Evolutionary conservation across 2,113 vertebrate genomes (phyloP).

Genomic region (Mormyrus iriodes): DNA sequence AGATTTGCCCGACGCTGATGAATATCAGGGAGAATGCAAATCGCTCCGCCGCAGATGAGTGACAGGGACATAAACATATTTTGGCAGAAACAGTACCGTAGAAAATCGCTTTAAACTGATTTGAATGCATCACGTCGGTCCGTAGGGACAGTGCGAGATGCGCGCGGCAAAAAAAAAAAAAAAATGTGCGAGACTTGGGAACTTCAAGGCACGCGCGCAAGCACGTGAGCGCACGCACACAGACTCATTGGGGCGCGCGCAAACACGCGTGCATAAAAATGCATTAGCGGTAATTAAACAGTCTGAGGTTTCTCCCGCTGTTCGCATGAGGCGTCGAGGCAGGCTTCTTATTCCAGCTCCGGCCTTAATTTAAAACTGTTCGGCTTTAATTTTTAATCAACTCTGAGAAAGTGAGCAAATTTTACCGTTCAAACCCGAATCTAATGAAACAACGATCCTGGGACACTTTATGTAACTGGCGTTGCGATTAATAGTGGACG

Average conservation of each 20-base stretch:
- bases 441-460: neutral
- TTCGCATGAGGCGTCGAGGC: neutral
- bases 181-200: slow-evolving; percentile 19
- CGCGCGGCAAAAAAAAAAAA: slow-evolving; percentile 41
- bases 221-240: neutral
- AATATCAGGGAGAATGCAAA: slow-evolving; percentile 22
- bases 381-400: neutral
- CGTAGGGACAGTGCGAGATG: slow-evolving; percentile 31
- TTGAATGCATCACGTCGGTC: slow-evolving; percentile 40
- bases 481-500: neutral
- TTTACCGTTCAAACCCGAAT: neutral
- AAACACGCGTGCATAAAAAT: neutral
- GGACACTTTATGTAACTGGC: neutral
- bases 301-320: neutral
- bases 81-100: slow-evolving; percentile 37
- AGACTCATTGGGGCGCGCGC: neutral
- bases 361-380: neutral
- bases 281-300: neutral
- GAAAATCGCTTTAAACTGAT: slow-evolving; percentile 58
- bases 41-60: slow-evolving; percentile 42
- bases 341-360: neutral
- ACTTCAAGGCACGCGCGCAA: neutral
- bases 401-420: slow-evolving; percentile 7
- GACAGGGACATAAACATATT: slow-evolving; percentile 36
- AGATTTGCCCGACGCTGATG: slow-evolving; percentile 15